Conservation (phyloP, 2,113 vertebrate species). For the Clarias macrocephalus region DNA sequence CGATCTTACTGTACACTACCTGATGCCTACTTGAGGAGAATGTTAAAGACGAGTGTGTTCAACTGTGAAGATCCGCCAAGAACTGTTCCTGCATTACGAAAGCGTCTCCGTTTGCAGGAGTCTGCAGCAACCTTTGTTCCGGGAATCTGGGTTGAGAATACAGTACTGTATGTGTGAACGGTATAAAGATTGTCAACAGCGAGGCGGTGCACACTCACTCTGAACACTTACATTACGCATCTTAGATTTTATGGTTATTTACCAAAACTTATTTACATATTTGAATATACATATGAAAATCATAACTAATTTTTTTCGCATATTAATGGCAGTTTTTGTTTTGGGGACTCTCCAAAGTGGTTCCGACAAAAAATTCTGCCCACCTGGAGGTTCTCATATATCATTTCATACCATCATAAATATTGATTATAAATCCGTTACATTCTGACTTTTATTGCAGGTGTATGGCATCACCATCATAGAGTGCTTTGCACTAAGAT, state of each 20-base stretch:
- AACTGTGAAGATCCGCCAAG: no score
- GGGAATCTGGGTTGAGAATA: no score
- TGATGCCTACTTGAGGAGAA: no score
- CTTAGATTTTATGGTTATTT: background rate
- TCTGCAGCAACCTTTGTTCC: no score
- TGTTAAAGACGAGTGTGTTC: no score
- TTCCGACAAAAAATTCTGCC: constrained; percentile 6
- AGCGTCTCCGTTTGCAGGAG: no score
- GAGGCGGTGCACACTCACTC: no score
- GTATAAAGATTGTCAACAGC: no score
- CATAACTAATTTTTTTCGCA: background rate
- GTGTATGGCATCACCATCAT: constrained; percentile 52
- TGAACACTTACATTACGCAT: no score
- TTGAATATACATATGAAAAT: background rate
- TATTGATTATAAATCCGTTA: constrained; percentile 61
- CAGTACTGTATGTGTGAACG: no score
- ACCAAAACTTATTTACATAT: background rate
- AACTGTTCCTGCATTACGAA: no score
- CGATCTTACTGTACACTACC: no score
- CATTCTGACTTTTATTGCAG: constrained; percentile 47
- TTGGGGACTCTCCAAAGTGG: background rate
- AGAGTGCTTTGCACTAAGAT: constrained; percentile 50
- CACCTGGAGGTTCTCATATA: constrained; percentile 18
- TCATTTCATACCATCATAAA: constrained; percentile 56
- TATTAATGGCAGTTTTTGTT: background rate